A percentile compares a stretch with the other conserved stretches of the same genome.
Evolutionary conservation across 2,888 invertebrate species (phyloP).

Genomic region (Scaptomyza flava): DNA sequence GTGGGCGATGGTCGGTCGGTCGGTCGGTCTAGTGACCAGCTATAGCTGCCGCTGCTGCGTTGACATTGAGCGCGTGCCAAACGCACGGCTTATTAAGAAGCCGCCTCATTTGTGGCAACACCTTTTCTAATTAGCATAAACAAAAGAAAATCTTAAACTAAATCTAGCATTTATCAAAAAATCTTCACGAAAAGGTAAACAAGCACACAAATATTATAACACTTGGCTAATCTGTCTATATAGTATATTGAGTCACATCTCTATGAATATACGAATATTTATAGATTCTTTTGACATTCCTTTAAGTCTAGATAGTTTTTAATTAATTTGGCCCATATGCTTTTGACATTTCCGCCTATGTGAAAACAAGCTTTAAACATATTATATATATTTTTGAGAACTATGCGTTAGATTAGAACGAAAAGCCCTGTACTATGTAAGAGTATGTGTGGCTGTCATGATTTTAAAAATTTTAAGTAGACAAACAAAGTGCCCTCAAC

Average conservation of each 20-base stretch:
- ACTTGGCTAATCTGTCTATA: conserved; percentile 20
- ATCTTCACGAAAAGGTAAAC: background rate
- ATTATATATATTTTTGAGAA: conserved; percentile 14
- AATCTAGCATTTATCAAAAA: conserved; percentile 17
- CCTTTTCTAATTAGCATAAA: conserved; percentile 33
- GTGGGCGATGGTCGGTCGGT: background rate
- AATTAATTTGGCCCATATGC: conserved; percentile 34
- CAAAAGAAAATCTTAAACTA: conserved; percentile 7
- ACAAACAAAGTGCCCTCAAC: conserved; percentile 69
- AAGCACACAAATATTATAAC: conserved; percentile 7
- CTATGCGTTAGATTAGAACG: conserved; percentile 6
- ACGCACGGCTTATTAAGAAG: conserved; percentile 15
- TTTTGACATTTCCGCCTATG: conserved; percentile 49
- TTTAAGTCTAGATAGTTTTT: conserved; percentile 2
- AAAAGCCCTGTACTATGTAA: background rate
- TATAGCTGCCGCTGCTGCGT: conserved; percentile 5
- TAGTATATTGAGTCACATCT: conserved; percentile 6
- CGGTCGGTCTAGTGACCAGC: conserved; percentile 1
- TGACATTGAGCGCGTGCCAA: conserved; percentile 67
- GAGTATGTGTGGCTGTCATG: conserved; percentile 58
- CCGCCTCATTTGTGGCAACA: conserved; percentile 37
- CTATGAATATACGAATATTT: background rate
- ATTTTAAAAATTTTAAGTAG: conserved; percentile 69
- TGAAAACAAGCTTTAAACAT: conserved; percentile 12
- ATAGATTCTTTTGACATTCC: conserved; percentile 18